Evolutionary conservation across 2,113 vertebrate species (phyloP).

Genomic region (Sturnus vulgaris): DNA sequence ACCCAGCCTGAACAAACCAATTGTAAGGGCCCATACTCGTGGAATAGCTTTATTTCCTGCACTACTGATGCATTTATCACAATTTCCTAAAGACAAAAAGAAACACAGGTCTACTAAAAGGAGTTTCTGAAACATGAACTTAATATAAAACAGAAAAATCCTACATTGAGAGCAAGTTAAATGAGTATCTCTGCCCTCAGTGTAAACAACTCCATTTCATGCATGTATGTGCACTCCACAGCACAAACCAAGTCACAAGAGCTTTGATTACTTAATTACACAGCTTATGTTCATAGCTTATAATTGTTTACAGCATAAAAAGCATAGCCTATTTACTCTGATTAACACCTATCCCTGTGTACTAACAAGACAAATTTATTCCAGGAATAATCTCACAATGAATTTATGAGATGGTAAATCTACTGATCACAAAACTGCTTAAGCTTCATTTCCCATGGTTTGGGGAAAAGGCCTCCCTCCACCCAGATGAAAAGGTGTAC

Average conservation of each 20-base stretch:
- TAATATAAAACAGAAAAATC: neutral
- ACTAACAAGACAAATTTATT: neutral
- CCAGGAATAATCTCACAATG: neutral
- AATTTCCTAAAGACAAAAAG: neutral
- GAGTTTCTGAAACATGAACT: neutral
- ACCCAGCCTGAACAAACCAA: neutral
- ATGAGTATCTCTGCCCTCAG: neutral
- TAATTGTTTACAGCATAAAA: neutral
- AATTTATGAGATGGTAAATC: neutral
- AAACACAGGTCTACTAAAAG: neutral
- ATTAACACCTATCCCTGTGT: neutral
- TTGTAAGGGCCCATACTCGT: neutral
- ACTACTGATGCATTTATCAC: neutral
- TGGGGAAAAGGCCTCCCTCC: neutral
- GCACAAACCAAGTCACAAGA: neutral
- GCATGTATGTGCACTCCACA: neutral
- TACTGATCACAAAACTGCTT: neutral
- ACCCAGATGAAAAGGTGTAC: neutral
- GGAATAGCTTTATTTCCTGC: neutral
- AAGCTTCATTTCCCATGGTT: neutral
- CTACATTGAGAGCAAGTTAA: neutral
- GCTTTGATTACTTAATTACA: constrained; percentile 12
- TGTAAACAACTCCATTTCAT: neutral
- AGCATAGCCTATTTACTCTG: neutral
- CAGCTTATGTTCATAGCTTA: neutral